Percentiles rank a stretch among this genome's conserved stretches.
These are phyloP conservation scores for Agriopis leucophaearia DNA, from an alignment of 2,888 invertebrate genomes.

Conservation along the genomic window DNA sequence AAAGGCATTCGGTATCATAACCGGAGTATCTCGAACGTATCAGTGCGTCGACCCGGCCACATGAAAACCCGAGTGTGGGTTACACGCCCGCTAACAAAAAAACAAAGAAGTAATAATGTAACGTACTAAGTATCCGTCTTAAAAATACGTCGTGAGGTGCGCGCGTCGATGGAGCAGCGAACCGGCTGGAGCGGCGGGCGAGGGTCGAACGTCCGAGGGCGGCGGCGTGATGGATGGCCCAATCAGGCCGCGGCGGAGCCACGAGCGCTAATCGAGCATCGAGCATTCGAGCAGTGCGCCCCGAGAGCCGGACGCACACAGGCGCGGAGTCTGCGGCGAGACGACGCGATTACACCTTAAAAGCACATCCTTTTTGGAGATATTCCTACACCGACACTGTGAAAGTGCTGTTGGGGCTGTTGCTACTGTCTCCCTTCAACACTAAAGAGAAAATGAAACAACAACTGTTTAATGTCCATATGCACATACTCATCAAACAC, in stretches of 20 bases:
- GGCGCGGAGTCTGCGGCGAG: slow-evolving; percentile 46
- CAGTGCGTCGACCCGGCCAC: slow-evolving; percentile 80
- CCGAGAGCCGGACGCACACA: slow-evolving; percentile 75
- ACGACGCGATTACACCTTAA: slow-evolving; percentile 67
- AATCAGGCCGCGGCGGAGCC: slow-evolving; percentile 84
- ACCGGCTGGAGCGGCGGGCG: slow-evolving; percentile 63
- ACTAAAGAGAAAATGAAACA: no score
- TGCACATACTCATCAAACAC: no score
- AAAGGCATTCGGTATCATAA: slow-evolving; percentile 83
- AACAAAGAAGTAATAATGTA: slow-evolving; percentile 83
- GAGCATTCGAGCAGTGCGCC: slow-evolving; percentile 66
- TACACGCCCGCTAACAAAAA: slow-evolving; percentile 76
- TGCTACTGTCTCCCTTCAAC: no score
- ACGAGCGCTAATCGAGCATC: slow-evolving; percentile 78
- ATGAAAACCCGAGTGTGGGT: slow-evolving; percentile 77
- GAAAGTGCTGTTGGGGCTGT: no score
- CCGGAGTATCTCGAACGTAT: slow-evolving; percentile 56
- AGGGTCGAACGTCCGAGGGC: slow-evolving; percentile 72
- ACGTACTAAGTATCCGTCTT: slow-evolving; percentile 85
- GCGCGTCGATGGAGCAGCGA: slow-evolving; percentile 66
- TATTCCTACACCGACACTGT: slow-evolving; percentile 25
- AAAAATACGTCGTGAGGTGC: slow-evolving; percentile 82
- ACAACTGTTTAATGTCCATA: no score
- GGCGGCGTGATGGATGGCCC: slow-evolving; percentile 85
- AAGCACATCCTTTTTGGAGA: slow-evolving; percentile 70